Percentiles rank a stretch among this genome's conserved stretches.
Conservation (phyloP, 2,797 vertebrate species). For the Coendou prehensilis region DNA sequence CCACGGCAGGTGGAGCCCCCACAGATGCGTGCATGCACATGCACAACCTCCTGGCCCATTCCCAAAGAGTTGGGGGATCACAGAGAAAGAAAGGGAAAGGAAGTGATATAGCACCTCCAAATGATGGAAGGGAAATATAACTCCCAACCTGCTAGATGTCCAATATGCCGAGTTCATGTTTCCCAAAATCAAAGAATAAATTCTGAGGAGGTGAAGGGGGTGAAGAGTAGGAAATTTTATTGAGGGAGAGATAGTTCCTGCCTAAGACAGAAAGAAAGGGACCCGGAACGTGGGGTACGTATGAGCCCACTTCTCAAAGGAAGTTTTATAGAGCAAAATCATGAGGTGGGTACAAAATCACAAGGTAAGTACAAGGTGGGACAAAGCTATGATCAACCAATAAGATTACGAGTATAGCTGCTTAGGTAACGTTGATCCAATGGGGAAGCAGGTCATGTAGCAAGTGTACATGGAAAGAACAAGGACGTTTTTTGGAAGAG, state of each 20-base stretch:
- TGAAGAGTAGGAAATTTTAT: not conserved
- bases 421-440: not conserved
- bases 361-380: not conserved
- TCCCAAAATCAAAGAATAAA: not conserved
- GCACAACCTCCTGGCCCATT: not conserved
- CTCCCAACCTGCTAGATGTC: not conserved
- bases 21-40: accelerated
- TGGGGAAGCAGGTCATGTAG: not conserved
- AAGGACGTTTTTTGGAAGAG: not conserved
- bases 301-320: not conserved
- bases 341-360: not conserved
- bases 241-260: not conserved
- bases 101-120: not conserved
- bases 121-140: not conserved
- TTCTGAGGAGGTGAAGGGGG: not conserved
- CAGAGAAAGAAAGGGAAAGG: not conserved
- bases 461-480: not conserved
- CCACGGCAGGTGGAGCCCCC: not conserved
- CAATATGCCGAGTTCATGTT: not conserved
- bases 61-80: not conserved
- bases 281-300: not conserved
- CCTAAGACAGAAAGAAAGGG: not conserved
- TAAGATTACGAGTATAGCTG: not conserved
- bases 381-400: not conserved
- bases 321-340: not conserved